Evolutionary conservation across 1,140 invertebrate species (phyloP), one percentile per base, ranked within the genome.

Genomic region (Cotesia typhae): DNA sequence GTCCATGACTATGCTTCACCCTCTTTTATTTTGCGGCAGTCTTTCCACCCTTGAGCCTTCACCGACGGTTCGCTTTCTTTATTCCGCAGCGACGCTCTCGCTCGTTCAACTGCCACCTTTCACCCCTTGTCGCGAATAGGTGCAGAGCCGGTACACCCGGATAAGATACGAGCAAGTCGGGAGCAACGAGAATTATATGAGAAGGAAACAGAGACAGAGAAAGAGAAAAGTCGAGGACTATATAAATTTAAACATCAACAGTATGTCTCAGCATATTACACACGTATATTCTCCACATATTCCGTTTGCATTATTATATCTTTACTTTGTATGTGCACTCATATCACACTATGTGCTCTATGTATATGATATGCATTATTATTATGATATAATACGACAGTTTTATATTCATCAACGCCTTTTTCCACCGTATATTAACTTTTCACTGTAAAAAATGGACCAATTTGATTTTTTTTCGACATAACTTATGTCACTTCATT

Each of bases 191-290:
- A 36, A 61, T 9, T 35, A 28, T 28, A 28, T 28, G 28, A 28
- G 28, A 28, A 28, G 28, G 28, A 28, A 28, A 28, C 28, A 28
- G 28, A 28, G 28, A 28, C 28, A 28, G 28, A 61, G 59, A 61
- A 28, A 61, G 28, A 61, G 69, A 28, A 28, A 28, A 28, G 28
- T 28, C 28, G 28, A 74, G 37, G 70, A 36, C 9, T 65, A 63
- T 55, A 10, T 41, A 53, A 10, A 38, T 71, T 59, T 57, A 53
- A 70, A 71, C 70, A 57, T 69, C n/a, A 57, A 37, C 41, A 63
- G 53, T 55, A 70, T 73, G 55, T 73, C 67, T 75, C 71, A 75
- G 70, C 66, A 59, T 57, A 65, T 67, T 47, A 47, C 28, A 59
- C 67, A 38, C 53, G 63, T 72, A 51, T 67, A 53, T 71, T 73